Conservation (phyloP, 2,888 invertebrate species). For the Brachypalpus laphriformis region DNA sequence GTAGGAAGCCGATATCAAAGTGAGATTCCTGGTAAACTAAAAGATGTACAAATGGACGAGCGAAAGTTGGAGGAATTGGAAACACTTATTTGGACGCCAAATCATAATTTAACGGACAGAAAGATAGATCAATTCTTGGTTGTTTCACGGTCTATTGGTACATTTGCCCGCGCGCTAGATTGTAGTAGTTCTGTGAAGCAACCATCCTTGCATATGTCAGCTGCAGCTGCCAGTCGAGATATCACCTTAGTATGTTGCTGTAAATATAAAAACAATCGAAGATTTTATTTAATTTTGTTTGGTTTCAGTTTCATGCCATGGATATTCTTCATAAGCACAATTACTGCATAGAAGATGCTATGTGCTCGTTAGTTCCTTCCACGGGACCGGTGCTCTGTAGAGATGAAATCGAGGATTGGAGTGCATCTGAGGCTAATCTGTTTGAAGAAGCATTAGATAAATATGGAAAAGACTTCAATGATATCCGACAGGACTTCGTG, state of each 20-base stretch:
- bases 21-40: conserved; percentile 92
- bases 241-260: conserved; percentile 90
- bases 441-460: conserved; percentile 99
- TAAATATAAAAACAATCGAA: too few species aligned
- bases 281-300: conserved; percentile 18
- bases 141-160: conserved; percentile 96
- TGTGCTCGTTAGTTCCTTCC: conserved; percentile 96
- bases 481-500: conserved; percentile 98
- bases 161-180: conserved; percentile 99
- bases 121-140: conserved; percentile 99
- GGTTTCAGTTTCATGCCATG: conserved; percentile 96
- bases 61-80: conserved; percentile 91
- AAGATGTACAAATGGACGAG: conserved; percentile 87
- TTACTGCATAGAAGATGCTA: conserved; percentile 95
- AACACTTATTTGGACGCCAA: conserved; percentile 96
- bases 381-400: conserved; percentile 98
- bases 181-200: conserved; percentile 99
- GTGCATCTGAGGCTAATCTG: conserved; percentile 98
- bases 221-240: conserved; percentile 99
- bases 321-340: conserved; percentile 96
- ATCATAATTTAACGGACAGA: conserved; percentile 94
- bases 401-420: conserved; percentile 99
- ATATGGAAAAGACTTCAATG: conserved; percentile 99
- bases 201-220: conserved; percentile 99
- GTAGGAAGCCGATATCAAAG: conserved; percentile 98